Base-by-base conservation (phyloP, 2,797 vertebrate genomes). In the Phataginus tricuspis region DNA sequence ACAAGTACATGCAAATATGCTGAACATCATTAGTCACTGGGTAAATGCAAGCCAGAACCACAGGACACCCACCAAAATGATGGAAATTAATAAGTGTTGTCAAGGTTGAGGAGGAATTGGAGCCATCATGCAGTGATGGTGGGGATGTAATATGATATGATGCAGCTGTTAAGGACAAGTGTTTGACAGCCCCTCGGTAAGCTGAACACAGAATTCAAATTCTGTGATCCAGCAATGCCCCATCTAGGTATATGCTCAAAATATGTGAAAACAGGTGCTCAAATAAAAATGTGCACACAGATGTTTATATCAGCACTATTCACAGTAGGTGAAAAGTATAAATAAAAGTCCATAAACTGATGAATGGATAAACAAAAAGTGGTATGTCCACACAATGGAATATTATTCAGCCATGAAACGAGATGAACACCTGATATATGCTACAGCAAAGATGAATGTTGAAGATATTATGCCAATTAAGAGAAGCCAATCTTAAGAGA, bases 401-500 rank as follows among this genome's bases (percentile, higher is more conserved):
- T 94, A 63, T 82, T 85, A 93, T 39, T 89, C 15, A 49, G 8
- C 5, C 19, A 19, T 57, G 59, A 84, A 75, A 55, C 75, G n/a
- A 13, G 3, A 57, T 59, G 2, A 59, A 72, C 5, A 16, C 37
- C 7, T 21, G 7, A 51, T 18, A 18, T 2, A 68, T 72, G 25
- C 10, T 69, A 4, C 8, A 85, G 27, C 3, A 29, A 53, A 7
- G 0, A 37, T 87, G 25, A 82, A 45, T 4, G 42, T 3, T 25
- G 66, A 27, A 69, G 78, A 63, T 45, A n/a, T 37, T 39, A 71
- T 68, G 42, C 16, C 85, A 80, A 66, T 80, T 66, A 85, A 91
- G n/a, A 79, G 10, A 90, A 90, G 5, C 5, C 51, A 87, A 18
- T 34, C 2, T 19, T 27, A 79, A 37, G 87, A 75, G 51, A 37